These are phyloP conservation scores for Heliconius eleuchia DNA, from an alignment of 1,140 invertebrate genomes.

Conservation along the genomic window DNA sequence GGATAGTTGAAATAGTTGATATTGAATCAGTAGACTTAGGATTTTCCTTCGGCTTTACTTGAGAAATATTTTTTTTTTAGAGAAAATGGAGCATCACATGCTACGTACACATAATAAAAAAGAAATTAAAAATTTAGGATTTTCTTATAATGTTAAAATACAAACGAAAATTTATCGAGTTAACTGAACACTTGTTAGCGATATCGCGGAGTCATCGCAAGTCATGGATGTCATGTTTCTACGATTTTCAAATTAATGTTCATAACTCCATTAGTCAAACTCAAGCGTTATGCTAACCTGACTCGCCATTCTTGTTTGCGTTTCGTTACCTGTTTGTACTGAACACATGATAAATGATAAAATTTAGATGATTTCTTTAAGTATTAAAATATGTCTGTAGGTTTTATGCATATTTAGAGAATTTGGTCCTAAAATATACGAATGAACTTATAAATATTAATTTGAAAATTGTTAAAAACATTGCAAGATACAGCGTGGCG, in stretches of 20 bases:
- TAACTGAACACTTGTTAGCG: neutral
- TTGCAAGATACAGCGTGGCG: neutral
- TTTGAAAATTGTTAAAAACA: neutral
- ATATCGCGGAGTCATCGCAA: constrained; percentile 3
- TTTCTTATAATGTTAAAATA: neutral
- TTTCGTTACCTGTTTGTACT: neutral
- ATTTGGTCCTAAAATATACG: neutral
- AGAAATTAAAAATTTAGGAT: neutral
- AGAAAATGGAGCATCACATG: too few relatives aligned
- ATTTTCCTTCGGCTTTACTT: neutral
- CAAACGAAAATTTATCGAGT: neutral
- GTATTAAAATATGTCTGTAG: neutral
- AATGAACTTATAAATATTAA: neutral
- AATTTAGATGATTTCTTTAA: neutral
- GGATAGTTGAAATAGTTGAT: neutral
- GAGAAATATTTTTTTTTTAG: too few relatives aligned
- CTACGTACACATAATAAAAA: too few relatives aligned
- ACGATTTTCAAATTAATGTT: constrained; percentile 7
- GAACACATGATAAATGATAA: neutral
- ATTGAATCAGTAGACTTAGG: neutral
- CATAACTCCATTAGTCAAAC: neutral
- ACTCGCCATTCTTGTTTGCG: neutral
- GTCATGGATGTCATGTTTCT: neutral
- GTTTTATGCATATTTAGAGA: too few relatives aligned
- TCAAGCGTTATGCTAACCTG: neutral